phyloP scores from a whole-genome alignment of 2,797 vertebrate species.

The Pampus argenteus region DNA sequence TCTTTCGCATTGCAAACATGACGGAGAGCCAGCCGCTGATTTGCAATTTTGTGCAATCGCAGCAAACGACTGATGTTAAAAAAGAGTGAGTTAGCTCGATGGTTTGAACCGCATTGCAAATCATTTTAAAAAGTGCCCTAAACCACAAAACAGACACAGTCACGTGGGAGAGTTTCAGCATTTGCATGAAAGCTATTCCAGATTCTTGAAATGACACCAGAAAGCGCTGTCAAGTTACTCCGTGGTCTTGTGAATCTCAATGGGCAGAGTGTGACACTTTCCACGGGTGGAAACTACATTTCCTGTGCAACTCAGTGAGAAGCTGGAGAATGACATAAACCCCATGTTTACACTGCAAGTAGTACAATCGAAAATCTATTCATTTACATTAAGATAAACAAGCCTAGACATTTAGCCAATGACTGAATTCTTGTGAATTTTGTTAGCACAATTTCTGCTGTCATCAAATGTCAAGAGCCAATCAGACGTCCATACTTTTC shows the following conservation, averaged over 20 bases:
- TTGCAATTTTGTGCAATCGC: constrained; percentile 70
- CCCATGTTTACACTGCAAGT: constrained; percentile 4
- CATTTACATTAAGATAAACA: constrained; percentile 1
- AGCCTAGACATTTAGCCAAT: background rate
- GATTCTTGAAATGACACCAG: constrained; percentile 48
- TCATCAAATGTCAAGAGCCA: background rate
- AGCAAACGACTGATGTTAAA: constrained; percentile 58
- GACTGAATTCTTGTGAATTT: background rate
- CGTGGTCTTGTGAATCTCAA: constrained; percentile 43
- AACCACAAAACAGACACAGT: constrained; percentile 51
- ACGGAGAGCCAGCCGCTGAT: constrained; percentile 66
- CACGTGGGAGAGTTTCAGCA: constrained; percentile 42
- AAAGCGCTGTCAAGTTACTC: constrained; percentile 51
- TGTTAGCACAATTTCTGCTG: background rate
- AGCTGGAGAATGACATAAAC: constrained; percentile 21
- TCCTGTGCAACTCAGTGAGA: constrained; percentile 16
- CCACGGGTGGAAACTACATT: constrained; percentile 11
- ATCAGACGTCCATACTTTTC: background rate
- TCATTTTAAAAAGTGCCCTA: constrained; percentile 51
- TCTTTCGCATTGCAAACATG: constrained; percentile 61
- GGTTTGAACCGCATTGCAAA: constrained; percentile 64
- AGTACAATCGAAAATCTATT: constrained; percentile 20
- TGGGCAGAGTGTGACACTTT: constrained; percentile 52
- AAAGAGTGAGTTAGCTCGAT: constrained; percentile 43
- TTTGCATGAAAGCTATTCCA: constrained; percentile 54